Evolutionary conservation across 2,888 invertebrate genomes (phyloP).

Genomic region (Cerastoderma edule): DNA sequence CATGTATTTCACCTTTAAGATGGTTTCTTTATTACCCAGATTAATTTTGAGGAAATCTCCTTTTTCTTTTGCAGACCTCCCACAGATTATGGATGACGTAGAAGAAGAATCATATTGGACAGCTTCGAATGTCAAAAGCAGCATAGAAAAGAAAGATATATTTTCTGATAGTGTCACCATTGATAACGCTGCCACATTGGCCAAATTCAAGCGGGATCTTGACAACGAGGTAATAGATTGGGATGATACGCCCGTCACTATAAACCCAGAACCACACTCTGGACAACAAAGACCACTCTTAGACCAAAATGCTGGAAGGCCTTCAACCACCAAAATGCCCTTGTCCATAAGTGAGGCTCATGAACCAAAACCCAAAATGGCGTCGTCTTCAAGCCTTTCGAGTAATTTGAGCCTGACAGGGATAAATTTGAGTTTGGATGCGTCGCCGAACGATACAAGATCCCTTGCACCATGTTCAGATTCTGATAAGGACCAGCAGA

Average conservation of each 20-base stretch:
- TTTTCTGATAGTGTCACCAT: slow-evolving; percentile 64
- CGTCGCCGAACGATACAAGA: no score
- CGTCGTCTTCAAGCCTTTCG: no score
- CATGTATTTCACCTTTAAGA: no score
- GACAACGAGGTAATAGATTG: slow-evolving; percentile 70
- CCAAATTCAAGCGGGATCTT: background rate
- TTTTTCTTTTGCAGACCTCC: no score
- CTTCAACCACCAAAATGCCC: no score
- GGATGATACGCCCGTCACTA: slow-evolving; percentile 65
- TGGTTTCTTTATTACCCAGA: no score
- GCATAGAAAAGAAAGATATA: slow-evolving; percentile 64
- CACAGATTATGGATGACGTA: slow-evolving; percentile 27
- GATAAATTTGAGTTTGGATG: no score
- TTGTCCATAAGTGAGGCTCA: slow-evolving; percentile 62
- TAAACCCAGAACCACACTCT: background rate
- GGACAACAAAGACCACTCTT: no score
- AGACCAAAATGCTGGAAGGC: no score
- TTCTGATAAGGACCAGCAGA: slow-evolving; percentile 11
- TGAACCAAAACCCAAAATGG: background rate
- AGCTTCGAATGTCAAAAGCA: slow-evolving; percentile 55
- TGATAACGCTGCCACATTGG: slow-evolving; percentile 2
- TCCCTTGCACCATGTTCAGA: no score
- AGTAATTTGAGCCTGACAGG: no score
- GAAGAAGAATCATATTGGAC: slow-evolving; percentile 67
- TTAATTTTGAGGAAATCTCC: no score